Percentiles rank a stretch among this genome's conserved stretches.
Conservation (phyloP, 2,888 invertebrate genomes). For the Dryocosmus kuriphilus region DNA sequence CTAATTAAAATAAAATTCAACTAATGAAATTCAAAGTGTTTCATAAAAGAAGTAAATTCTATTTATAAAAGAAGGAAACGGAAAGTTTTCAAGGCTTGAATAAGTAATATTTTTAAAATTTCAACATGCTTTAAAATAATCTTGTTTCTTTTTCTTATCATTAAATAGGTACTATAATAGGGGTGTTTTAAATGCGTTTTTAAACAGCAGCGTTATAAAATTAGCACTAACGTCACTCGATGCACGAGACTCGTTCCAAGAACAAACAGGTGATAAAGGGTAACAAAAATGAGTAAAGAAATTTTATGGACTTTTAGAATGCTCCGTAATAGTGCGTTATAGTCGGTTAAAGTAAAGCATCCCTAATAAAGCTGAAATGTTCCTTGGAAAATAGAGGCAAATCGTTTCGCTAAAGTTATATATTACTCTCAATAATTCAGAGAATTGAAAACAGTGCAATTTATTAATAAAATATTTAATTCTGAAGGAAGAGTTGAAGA, state of each 20-base stretch:
- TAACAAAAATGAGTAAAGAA: background rate
- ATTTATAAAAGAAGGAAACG: too few relatives aligned
- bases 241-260: conserved; percentile 8
- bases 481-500: background rate
- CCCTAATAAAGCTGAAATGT: background rate
- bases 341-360: too few relatives aligned
- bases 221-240: background rate
- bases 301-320: background rate
- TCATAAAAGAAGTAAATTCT: too few relatives aligned
- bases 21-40: too few relatives aligned
- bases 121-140: background rate
- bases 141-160: background rate
- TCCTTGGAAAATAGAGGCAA: background rate
- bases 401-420: background rate
- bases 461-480: background rate
- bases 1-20: too few relatives aligned
- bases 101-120: background rate
- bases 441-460: background rate
- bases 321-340: background rate
- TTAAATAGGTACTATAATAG: background rate
- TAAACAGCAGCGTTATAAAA: background rate
- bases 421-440: too few relatives aligned
- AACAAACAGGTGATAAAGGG: conserved; percentile 7
- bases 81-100: background rate
- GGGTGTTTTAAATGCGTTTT: background rate